A percentile compares a stretch with the other conserved stretches of the same genome.
These are phyloP conservation scores for Mycetomoellerius zeteki DNA, from an alignment of 1,140 invertebrate species.

Conservation along the genomic window DNA sequence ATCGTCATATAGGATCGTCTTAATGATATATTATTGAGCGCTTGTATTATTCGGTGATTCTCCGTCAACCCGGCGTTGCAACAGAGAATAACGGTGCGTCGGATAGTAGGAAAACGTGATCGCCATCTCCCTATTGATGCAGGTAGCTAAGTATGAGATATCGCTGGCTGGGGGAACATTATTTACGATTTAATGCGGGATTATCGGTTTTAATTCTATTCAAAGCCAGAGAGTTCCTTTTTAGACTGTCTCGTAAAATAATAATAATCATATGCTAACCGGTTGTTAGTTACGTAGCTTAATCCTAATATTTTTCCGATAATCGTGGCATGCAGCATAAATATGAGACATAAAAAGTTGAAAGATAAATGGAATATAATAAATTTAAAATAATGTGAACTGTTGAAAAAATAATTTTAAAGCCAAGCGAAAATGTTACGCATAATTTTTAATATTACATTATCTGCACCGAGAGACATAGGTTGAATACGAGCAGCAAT, in stretches of 20 bases:
- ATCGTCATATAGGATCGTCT: neutral
- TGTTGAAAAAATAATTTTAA: neutral
- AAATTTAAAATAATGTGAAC: neutral
- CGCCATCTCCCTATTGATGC: neutral
- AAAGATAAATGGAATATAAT: neutral
- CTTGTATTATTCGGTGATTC: conserved; percentile 52
- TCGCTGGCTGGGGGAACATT: neutral
- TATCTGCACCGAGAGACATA: neutral
- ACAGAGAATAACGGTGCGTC: conserved; percentile 28
- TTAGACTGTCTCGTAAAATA: neutral
- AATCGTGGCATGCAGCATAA: neutral
- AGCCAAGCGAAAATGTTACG: neutral
- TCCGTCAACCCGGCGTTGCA: neutral
- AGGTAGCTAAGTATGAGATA: neutral
- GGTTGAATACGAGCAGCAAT: conserved; percentile 1
- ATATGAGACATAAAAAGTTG: neutral
- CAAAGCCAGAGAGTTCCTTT: neutral
- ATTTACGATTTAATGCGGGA: conserved; percentile 3
- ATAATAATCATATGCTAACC: conserved; percentile 1
- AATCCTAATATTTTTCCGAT: conserved; percentile 7
- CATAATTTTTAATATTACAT: conserved; percentile 11
- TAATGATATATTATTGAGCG: conserved; percentile 44
- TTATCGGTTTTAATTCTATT: neutral
- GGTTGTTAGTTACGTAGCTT: neutral
- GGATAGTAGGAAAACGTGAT: conserved; percentile 12